phyloP scores from a whole-genome alignment of 2,113 vertebrate species.

The Acanthochromis polyacanthus region DNA sequence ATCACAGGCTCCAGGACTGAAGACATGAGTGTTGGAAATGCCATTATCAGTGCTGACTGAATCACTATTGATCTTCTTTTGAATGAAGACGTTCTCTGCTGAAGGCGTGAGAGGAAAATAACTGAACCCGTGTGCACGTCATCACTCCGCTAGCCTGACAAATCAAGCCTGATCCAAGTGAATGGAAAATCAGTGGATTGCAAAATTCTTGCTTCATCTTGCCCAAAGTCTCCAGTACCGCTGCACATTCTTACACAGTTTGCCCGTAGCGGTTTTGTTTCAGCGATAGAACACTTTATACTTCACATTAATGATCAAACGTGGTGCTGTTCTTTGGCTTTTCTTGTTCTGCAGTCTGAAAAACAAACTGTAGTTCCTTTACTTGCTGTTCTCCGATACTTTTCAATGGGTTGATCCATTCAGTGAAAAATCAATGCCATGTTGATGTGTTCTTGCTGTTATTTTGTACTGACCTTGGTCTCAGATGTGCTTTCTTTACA shows the following conservation, averaged over 20 bases:
- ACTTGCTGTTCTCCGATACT: background rate
- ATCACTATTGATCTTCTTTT: constrained; percentile 11
- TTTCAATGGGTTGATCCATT: background rate
- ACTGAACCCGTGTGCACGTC: constrained; percentile 5
- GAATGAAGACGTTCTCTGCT: constrained; percentile 22
- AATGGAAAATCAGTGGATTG: constrained; percentile 20
- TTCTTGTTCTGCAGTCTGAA: background rate
- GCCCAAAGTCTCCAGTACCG: background rate
- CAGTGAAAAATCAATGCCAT: constrained; percentile 1
- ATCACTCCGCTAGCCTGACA: constrained; percentile 8
- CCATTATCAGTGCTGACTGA: background rate
- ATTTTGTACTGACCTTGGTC: constrained; percentile 27
- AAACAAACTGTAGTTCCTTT: background rate
- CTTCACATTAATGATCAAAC: background rate
- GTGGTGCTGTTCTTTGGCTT: background rate
- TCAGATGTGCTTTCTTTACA: background rate
- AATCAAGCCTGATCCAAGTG: constrained; percentile 7
- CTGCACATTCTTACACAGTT: background rate
- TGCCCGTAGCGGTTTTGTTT: background rate
- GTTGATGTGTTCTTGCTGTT: background rate
- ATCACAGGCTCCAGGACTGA: background rate
- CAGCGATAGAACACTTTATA: background rate
- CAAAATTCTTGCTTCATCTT: background rate
- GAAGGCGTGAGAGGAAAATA: constrained; percentile 34
- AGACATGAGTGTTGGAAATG: background rate